These are phyloP conservation scores for Tethea ocularis DNA, from an alignment of 2,888 invertebrate species.

Conservation along the genomic window DNA sequence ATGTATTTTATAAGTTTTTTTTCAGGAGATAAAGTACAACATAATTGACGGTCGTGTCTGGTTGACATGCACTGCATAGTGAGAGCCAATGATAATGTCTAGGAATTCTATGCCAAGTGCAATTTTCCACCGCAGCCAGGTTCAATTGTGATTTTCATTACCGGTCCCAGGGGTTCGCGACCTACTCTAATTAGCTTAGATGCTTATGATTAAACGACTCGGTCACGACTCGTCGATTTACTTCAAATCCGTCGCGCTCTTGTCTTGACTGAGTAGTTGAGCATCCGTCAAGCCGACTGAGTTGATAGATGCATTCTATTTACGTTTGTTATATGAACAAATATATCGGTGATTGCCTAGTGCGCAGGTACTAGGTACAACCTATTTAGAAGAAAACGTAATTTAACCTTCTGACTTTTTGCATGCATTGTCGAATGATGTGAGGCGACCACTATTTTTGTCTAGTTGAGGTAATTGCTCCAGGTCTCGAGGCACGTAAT, in stretches of 20 bases:
- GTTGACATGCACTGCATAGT: constrained; percentile 34
- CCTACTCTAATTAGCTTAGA: constrained; percentile 81
- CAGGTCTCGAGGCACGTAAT: background rate
- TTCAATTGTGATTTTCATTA: constrained; percentile 81
- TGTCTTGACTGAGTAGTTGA: constrained; percentile 66
- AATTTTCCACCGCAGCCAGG: constrained; percentile 73
- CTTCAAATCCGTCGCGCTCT: constrained; percentile 73
- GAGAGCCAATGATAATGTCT: constrained; percentile 50
- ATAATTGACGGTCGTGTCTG: constrained; percentile 37
- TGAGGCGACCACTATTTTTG: constrained; percentile 9
- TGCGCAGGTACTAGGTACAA: background rate
- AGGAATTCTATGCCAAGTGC: constrained; percentile 68
- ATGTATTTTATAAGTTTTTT: background rate
- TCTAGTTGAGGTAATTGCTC: background rate
- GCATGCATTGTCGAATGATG: background rate
- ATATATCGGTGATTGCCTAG: constrained; percentile 16
- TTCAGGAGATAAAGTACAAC: constrained; percentile 28
- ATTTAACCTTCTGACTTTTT: background rate
- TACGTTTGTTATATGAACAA: constrained; percentile 40
- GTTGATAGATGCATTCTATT: constrained; percentile 41
- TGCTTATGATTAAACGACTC: constrained; percentile 79
- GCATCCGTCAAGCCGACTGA: constrained; percentile 65
- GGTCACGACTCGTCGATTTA: constrained; percentile 80
- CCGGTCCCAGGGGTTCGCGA: constrained; percentile 75
- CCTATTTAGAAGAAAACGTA: background rate